Evolutionary conservation across 2,113 vertebrate species (phyloP).

Genomic region (Galemys pyrenaicus): DNA sequence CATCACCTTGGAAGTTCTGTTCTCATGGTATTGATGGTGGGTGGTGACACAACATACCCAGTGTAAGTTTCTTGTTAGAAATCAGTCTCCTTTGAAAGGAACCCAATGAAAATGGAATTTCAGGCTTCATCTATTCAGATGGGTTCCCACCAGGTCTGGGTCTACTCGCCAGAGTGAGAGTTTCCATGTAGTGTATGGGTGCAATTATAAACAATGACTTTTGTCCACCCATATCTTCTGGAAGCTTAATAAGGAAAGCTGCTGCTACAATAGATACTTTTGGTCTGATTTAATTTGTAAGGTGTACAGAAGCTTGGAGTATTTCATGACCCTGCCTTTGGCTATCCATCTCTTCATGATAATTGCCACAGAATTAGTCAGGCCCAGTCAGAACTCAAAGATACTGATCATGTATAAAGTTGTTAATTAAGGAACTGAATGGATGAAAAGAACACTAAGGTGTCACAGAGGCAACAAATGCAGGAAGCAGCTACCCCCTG

Average conservation of each 20-base stretch:
- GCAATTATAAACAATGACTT: not conserved
- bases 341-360: not conserved
- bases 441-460: not conserved
- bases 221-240: not conserved
- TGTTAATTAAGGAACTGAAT: not conserved
- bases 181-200: not conserved
- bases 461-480: not conserved
- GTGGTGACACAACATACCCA: not conserved
- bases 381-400: too few relatives aligned
- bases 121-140: not conserved
- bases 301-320: too few relatives aligned
- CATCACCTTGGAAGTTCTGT: not conserved
- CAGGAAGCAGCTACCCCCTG: not conserved
- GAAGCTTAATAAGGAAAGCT: not conserved
- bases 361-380: not conserved
- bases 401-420: not conserved
- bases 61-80: not conserved
- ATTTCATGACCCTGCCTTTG: not conserved
- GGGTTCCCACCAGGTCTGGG: too few relatives aligned
- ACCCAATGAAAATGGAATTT: not conserved
- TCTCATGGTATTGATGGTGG: not conserved
- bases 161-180: not conserved
- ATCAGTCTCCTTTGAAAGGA: conserved; percentile 3
- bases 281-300: too few relatives aligned
- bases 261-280: not conserved